A percentile compares a stretch with the other conserved stretches of the same genome.
phyloP scores from a whole-genome alignment of 2,797 vertebrate genomes.

The Potorous gilbertii region DNA sequence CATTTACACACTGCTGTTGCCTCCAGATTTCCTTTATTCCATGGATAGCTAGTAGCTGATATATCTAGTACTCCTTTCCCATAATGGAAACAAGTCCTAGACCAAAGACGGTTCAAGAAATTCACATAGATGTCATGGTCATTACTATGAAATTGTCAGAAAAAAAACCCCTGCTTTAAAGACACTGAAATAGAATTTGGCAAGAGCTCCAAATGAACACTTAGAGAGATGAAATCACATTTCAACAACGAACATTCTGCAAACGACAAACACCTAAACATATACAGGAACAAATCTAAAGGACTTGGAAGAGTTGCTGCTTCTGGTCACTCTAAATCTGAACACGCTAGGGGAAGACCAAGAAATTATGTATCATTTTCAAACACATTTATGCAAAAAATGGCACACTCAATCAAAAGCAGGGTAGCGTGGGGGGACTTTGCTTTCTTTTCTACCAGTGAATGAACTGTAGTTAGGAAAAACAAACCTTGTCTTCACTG shows the following conservation, averaged over 20 bases:
- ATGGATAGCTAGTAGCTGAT: not conserved
- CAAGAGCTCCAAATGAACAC: not conserved
- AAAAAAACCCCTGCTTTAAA: not conserved
- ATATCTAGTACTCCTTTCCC: not conserved
- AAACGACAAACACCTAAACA: not conserved
- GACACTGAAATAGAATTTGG: not conserved
- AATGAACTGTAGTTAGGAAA: not conserved
- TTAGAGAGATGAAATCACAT: not conserved
- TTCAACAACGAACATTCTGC: not conserved
- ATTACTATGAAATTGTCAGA: not conserved
- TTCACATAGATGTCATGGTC: not conserved
- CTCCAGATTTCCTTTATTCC: not conserved
- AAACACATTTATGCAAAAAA: not conserved
- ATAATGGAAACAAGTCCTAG: not conserved
- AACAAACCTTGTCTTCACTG: not conserved
- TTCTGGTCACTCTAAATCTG: not conserved
- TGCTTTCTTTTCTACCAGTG: not conserved
- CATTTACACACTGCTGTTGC: not conserved
- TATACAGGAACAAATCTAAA: not conserved
- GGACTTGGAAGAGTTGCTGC: not conserved
- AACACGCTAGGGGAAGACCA: not conserved
- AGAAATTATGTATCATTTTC: not conserved
- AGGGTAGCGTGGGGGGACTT: not conserved
- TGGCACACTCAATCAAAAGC: not conserved
- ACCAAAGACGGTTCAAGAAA: not conserved